Conservation (phyloP, 2,888 invertebrate species). For the Disparrhopalites patrizii region DNA sequence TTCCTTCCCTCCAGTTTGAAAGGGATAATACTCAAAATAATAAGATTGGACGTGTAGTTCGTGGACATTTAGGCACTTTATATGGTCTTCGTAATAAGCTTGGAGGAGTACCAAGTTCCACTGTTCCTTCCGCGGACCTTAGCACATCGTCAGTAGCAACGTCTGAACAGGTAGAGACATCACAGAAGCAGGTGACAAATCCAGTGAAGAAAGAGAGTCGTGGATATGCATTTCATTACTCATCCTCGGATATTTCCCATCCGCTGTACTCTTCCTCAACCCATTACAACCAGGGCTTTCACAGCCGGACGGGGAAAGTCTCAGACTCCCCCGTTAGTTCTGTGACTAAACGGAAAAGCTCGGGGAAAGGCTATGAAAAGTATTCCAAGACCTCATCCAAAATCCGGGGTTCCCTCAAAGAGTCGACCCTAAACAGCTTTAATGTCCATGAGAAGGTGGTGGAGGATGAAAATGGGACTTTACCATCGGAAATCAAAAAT, state of each 20-base stretch:
- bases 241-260: slow-evolving; percentile 40
- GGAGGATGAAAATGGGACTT: not conserved
- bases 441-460: slow-evolving; percentile 37
- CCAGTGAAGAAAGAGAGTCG: slow-evolving; percentile 42
- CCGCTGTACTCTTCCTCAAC: slow-evolving; percentile 29
- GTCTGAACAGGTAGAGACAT: not conserved
- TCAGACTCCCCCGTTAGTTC: slow-evolving; percentile 23
- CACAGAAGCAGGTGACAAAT: slow-evolving; percentile 4
- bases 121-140: slow-evolving; percentile 1
- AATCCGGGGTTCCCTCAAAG: slow-evolving; percentile 10
- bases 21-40: too few species aligned
- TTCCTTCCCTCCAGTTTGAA: slow-evolving; percentile 33
- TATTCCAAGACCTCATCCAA: slow-evolving; percentile 43
- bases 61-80: slow-evolving; percentile 43
- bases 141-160: not conserved
- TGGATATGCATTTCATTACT: slow-evolving; percentile 47
- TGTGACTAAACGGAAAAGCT: slow-evolving; percentile 16
- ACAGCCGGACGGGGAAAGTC: slow-evolving; percentile 45
- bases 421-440: slow-evolving; percentile 37
- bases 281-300: slow-evolving; percentile 31
- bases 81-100: slow-evolving; percentile 47
- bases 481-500: slow-evolving; percentile 24
- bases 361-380: slow-evolving; percentile 41
- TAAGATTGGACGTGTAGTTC: slow-evolving; percentile 43
- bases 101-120: slow-evolving; percentile 8